These are phyloP conservation scores for Aspidoscelis tigris DNA, from an alignment of 2,113 vertebrate species.

Conservation along the genomic window DNA sequence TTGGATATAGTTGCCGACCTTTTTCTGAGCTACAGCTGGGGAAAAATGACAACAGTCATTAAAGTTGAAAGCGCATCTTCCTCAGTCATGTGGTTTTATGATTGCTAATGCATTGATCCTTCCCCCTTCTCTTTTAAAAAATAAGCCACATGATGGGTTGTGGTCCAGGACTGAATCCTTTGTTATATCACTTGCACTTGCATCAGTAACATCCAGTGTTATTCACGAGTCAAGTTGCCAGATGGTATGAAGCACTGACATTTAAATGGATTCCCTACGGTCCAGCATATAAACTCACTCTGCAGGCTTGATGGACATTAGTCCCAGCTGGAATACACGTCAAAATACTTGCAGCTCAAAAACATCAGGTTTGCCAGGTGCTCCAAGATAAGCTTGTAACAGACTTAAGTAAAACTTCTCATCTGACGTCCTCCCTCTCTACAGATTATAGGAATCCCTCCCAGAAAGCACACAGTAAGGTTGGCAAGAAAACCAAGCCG, in stretches of 20 bases:
- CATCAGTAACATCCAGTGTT: conserved; percentile 3
- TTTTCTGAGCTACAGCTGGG: conserved; percentile 15
- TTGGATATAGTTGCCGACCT: conserved; percentile 1
- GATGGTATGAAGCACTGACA: conserved; percentile 15
- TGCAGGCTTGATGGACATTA: not conserved
- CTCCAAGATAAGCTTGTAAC: conserved; percentile 4
- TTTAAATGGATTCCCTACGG: conserved; percentile 13
- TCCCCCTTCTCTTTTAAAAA: conserved; percentile 9
- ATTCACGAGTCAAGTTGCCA: not conserved
- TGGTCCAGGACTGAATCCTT: conserved; percentile 26
- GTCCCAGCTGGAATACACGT: conserved; percentile 18
- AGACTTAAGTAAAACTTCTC: conserved; percentile 29
- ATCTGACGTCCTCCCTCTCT: conserved; percentile 45
- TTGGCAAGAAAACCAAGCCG: conserved; percentile 44
- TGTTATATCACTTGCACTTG: conserved; percentile 47
- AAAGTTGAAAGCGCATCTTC: conserved; percentile 7
- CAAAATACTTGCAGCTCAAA: conserved; percentile 31
- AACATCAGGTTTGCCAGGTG: conserved; percentile 18
- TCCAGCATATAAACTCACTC: conserved; percentile 1
- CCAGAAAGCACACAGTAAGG: conserved; percentile 53
- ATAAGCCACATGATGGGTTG: conserved; percentile 12
- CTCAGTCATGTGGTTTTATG: conserved; percentile 28
- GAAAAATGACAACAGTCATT: conserved; percentile 17
- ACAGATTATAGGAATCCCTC: conserved; percentile 27
- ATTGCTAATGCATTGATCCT: conserved; percentile 17